Evolutionary conservation across 1,140 invertebrate species (phyloP).

Genomic region (Procambarus virginalis): DNA sequence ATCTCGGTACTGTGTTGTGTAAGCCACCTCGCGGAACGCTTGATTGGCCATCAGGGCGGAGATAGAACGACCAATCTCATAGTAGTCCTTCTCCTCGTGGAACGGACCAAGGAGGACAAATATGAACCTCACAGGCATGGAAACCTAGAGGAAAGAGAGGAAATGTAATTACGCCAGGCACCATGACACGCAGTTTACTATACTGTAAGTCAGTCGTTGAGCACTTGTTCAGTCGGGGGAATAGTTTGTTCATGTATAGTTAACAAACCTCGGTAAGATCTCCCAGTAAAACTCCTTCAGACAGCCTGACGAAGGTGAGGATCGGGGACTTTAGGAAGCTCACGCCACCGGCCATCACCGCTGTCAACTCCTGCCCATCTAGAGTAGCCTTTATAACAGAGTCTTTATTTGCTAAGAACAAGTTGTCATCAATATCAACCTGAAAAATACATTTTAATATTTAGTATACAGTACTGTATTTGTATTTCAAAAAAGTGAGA

Average conservation of each 20-base stretch:
- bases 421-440: conserved; percentile 60
- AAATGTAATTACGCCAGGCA: not conserved
- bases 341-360: conserved; percentile 90
- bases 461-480: too few relatives aligned
- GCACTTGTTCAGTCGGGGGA: too few relatives aligned
- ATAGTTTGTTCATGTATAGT: not conserved
- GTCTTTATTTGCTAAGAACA: conserved; percentile 77
- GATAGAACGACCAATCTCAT: conserved; percentile 96
- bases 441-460: not conserved
- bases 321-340: conserved; percentile 92
- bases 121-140: conserved; percentile 94
- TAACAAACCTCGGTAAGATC: conserved; percentile 85
- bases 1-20: conserved; percentile 88
- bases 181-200: too few relatives aligned
- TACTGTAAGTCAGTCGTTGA: too few relatives aligned
- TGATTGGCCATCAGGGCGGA: conserved; percentile 97
- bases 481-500: too few relatives aligned
- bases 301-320: conserved; percentile 92
- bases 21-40: conserved; percentile 93
- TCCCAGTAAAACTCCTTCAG: conserved; percentile 88
- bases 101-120: conserved; percentile 92
- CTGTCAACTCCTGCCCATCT: conserved; percentile 88
- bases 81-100: conserved; percentile 90
- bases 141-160: conserved; percentile 78
- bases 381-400: conserved; percentile 86